Base-by-base conservation (phyloP, 2,888 invertebrate genomes). In the Lymantria monacha region DNA sequence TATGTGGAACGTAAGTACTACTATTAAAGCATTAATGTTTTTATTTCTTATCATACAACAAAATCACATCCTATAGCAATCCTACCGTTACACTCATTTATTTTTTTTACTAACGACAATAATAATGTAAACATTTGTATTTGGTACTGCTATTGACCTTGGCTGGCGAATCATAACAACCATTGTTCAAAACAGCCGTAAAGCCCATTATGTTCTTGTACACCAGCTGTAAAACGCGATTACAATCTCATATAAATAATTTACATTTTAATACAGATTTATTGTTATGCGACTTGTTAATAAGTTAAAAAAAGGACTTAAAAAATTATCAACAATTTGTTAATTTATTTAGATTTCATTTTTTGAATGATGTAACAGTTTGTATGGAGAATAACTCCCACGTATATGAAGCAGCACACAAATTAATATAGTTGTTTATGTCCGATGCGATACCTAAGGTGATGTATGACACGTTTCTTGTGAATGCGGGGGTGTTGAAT, bases 131-230 rank as follows among this genome's bases (percentile, higher is more conserved):
- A 51, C 54, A 48, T 38, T 38, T 38, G 38, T 38, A 38, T 38
- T 38, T 7, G 51, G 54, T 61, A 53, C 54, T 53, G 48, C 46
- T 59, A 63, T 62, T 71, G 76, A 67, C 76, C 77, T 76, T 76
- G 70, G 54, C 44, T 46, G 47, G 51, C 52, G 61, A 66, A 66
- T 58, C 57, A 72, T 72, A 74, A 71, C 63, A 73, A 74, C 78
- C 74, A 82, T 82, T 77, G 77, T 83, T 80, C 68, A 59, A 72
- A 76, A 73, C 72, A 66, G 61, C 68, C 67, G 69, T 74, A 78
- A 75, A 76, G 74, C 68, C 65, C 72, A 76, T 78, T 77, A 74
- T 61, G 22, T 67, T 58, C 46, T 56, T 63, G 56, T 65, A 60
- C 61, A 72, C 66, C n/a, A 73, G 69, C 61, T 76, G 71, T 76